These are phyloP conservation scores for Lepidurus packardi DNA, from an alignment of 1,140 invertebrate genomes.

Conservation along the genomic window DNA sequence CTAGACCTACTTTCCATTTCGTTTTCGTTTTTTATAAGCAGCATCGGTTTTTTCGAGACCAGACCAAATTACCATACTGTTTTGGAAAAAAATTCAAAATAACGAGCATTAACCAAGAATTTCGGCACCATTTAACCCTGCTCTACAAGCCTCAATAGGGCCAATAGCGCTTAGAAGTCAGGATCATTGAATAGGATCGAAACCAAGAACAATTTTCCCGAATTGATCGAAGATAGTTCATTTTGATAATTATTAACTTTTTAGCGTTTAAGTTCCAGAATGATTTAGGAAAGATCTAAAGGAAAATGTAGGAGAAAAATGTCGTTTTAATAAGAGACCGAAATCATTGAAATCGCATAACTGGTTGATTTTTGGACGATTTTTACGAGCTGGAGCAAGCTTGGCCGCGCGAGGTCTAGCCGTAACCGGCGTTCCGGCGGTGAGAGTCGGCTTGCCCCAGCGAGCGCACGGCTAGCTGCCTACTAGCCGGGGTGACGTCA, in stretches of 20 bases:
- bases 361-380: neutral
- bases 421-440: neutral
- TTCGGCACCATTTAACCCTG: neutral
- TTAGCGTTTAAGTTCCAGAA: neutral
- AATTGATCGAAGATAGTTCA: neutral
- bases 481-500: too few species aligned
- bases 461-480: too few species aligned
- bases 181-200: neutral
- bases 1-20: slow-evolving; percentile 34
- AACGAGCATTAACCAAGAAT: neutral
- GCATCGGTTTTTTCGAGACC: neutral
- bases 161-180: neutral
- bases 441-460: neutral
- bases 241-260: neutral
- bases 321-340: neutral
- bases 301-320: neutral
- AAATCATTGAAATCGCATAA: neutral
- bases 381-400: slow-evolving; percentile 20
- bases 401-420: neutral
- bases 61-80: neutral
- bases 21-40: neutral
- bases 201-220: slow-evolving; percentile 24
- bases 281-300: neutral
- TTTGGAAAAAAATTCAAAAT: neutral
- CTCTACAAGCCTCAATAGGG: neutral